Base-by-base conservation (phyloP, 1,140 invertebrate genomes). In the Ceratosolen fusciceps region DNA sequence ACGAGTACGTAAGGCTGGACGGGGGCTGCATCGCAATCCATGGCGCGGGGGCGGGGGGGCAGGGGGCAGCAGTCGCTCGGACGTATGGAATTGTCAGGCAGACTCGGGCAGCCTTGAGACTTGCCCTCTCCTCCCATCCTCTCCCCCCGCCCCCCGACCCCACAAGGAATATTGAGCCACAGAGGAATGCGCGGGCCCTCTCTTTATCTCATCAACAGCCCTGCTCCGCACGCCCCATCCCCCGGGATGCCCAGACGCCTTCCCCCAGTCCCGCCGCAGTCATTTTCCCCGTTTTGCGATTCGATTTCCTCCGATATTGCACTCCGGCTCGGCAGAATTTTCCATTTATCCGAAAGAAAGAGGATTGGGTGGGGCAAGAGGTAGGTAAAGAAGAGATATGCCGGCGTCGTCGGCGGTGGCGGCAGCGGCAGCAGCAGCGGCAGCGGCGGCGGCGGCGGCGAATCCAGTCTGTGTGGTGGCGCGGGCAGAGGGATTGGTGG, bases 221-320 rank as follows among this genome's bases (percentile, higher is more conserved):
- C 65, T n/a, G n/a, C 39, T 54, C 70, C 71, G 65, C 70, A 62
- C 71, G 49, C 67, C 72, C 60, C 71, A 56, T 75, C 71, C 56
- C 72, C 75, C 49, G 81, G 81, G 83, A 82, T 82, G 67, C 73
- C 79, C 79, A 76, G 77, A 77, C 74, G 75, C 78, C 77, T 80
- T 82, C 79, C 37, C 9, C 26, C 47, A n/a, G n/a, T n/a, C 43
- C 73, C 49, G 60, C n/a, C 74, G 79, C 82, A 87, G 86, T 88
- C 84, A 88, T 89, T 88, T 89, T 89, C 87, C 86, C 85, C 87
- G 86, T 86, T 89, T 88, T 87, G 85, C 87, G 82, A 88, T 89
- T 89, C 88, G 86, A 89, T 88, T 88, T 88, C 87, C 87, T 85
- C 73, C 86, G 86, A 88, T 88, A 89, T 89, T 88, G 87, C 87